Conservation (phyloP, 92 coral and sea anemone genomes). For the Epizoanthus scotinus region DNA sequence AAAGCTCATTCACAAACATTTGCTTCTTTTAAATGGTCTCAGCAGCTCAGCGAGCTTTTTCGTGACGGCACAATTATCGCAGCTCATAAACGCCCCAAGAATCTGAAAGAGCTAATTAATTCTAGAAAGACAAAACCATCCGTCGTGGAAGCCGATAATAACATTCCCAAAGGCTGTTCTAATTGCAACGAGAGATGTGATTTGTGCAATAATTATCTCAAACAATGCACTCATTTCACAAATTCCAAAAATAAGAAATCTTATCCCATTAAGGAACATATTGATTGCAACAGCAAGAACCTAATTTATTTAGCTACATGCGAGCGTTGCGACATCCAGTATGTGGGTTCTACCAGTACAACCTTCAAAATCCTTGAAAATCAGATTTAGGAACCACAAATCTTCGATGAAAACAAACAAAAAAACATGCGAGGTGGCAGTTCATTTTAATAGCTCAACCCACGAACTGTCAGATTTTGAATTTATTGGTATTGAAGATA, state of each 20-base stretch:
- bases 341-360: conserved; percentile 30
- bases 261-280: conserved; percentile 38
- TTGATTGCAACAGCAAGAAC: too few relatives aligned
- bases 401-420: not conserved
- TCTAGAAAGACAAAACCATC: conserved; percentile 8
- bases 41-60: conserved; percentile 20
- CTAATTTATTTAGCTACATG: too few relatives aligned
- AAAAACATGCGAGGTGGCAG: conserved; percentile 18
- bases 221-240: conserved; percentile 1
- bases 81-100: conserved; percentile 36
- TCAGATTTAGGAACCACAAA: conserved; percentile 7
- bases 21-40: conserved; percentile 9
- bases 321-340: too few relatives aligned
- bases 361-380: conserved; percentile 29
- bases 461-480: too few relatives aligned
- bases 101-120: conserved; percentile 37
- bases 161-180: conserved; percentile 19
- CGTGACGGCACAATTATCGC: conserved; percentile 25
- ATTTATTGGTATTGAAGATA: conserved; percentile 21
- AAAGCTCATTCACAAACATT: conserved; percentile 3
- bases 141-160: not conserved
- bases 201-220: conserved; percentile 22
- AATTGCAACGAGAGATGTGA: conserved; percentile 39
- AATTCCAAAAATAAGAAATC: conserved; percentile 34
- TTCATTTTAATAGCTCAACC: too few relatives aligned